Evolutionary conservation across 2,113 vertebrate species (phyloP), one percentile per base, ranked within the genome.

Genomic region (Tetrax tetrax): DNA sequence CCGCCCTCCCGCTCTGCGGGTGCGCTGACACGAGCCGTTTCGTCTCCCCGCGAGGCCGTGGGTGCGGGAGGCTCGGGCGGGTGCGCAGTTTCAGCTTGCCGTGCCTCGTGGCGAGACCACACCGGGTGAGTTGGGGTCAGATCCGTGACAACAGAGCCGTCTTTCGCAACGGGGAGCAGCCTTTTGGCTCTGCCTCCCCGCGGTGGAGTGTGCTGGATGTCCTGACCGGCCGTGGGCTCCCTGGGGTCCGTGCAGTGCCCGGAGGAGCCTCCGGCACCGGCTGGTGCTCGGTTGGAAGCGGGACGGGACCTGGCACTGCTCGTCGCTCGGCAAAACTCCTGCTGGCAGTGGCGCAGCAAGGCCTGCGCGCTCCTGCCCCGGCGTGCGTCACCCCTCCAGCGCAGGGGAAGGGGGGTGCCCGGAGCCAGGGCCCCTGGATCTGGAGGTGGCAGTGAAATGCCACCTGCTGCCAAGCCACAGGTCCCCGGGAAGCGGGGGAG

Each of bases 381-480:
- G 96, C 85, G 51, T 71, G 96, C 17, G 6, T 64, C 80, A 50
- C 56, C 68, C 83, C 25, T 59, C 53, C 31, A 2, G 93, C 75
- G 13, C 38, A 8, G 53, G 77, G 89, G 41, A n/a, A 57, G 3
- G 41, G 59, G 83, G 91, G 28, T 48, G 59, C 83, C 51, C 1
- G 4, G 66, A 85, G 83, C 93, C 5, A 10, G 78, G 61, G 85
- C 66, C 61, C 90, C 38, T 4, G 37, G 43, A 71, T 63, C 60
- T 76, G 86, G 81, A 79, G 23, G 19, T 35, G n/a, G n/a, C n/a
- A n/a, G n/a, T n/a, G 21, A 68, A 78, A 71, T 53, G 47, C 54
- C 66, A 47, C 29, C 54, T 1, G 0, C 9, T 14, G 23, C 0
- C 0, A 43, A 22, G 61, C 71, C 7, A 0, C 15, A 9, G 51